A percentile compares a stretch with the other conserved stretches of the same genome.
phyloP scores from a whole-genome alignment of 2,113 vertebrate genomes.

The Abramis brama region DNA sequence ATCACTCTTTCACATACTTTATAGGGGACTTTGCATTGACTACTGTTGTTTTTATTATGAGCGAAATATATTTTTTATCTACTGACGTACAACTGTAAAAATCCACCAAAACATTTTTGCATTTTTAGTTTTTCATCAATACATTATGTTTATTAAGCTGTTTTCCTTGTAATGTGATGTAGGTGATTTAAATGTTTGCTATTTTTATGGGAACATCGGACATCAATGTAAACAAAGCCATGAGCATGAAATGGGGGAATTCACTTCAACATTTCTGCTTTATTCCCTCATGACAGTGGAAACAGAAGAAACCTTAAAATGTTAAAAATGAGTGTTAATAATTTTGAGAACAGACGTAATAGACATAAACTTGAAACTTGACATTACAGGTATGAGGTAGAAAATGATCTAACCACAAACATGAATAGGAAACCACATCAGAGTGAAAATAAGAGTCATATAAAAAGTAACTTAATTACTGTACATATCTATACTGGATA shows the following conservation, averaged over 20 bases:
- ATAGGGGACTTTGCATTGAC: too few relatives aligned
- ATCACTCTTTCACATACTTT: too few relatives aligned
- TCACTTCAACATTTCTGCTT: background rate
- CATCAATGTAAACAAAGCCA: background rate
- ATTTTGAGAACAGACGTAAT: background rate
- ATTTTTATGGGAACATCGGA: background rate
- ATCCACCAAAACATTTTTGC: too few relatives aligned
- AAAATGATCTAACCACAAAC: background rate
- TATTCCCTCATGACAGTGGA: background rate
- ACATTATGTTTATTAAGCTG: background rate
- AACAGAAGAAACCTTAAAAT: background rate
- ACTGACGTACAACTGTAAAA: too few relatives aligned
- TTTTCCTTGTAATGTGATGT: background rate
- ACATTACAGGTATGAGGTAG: background rate
- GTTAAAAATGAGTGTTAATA: background rate
- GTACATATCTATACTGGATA: background rate
- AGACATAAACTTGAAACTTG: background rate
- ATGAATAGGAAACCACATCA: background rate
- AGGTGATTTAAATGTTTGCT: background rate
- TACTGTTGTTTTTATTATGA: too few relatives aligned
- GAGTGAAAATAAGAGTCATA: background rate
- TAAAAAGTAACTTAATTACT: constrained; percentile 24
- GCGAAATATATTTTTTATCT: too few relatives aligned
- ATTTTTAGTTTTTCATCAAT: background rate
- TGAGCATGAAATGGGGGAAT: background rate